These are phyloP conservation scores for Oreochromis niloticus DNA, from an alignment of 2,113 vertebrate genomes.

Conservation along the genomic window DNA sequence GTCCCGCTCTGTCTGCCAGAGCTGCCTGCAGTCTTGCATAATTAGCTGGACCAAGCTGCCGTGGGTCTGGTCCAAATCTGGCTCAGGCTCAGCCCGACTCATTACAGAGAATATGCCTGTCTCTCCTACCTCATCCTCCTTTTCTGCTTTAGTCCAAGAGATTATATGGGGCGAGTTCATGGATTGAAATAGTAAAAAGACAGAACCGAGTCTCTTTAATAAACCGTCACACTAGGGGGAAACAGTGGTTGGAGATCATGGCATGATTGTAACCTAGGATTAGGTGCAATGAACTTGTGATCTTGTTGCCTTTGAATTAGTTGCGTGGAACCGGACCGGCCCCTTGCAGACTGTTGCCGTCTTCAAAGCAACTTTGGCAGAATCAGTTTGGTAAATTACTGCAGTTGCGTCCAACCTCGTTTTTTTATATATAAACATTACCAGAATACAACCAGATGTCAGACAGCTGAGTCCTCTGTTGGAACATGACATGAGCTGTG, in stretches of 20 bases:
- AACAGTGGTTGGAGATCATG: neutral
- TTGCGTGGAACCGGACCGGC: neutral
- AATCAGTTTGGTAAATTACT: neutral
- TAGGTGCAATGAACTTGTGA: neutral
- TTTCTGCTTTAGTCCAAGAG: neutral
- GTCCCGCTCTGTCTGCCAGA: neutral
- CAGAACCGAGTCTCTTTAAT: neutral
- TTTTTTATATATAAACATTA: neutral
- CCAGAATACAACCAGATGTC: neutral
- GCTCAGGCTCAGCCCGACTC: conserved; percentile 40
- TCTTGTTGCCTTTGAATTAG: neutral
- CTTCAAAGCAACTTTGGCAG: neutral
- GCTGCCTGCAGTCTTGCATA: conserved; percentile 44
- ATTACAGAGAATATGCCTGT: conserved; percentile 41
- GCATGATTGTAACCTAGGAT: neutral
- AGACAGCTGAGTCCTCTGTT: neutral
- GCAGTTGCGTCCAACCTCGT: neutral
- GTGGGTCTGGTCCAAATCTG: conserved; percentile 38
- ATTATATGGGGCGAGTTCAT: neutral
- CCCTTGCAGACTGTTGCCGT: neutral
- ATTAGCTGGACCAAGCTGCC: conserved; percentile 43
- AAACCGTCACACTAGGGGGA: neutral
- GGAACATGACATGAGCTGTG: neutral
- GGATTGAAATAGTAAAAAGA: conserved; percentile 1
- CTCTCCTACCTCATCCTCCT: conserved; percentile 3